A percentile compares a stretch with the other conserved stretches of the same genome.
phyloP scores from a whole-genome alignment of 2,797 vertebrate genomes.

The Momotus momota region DNA sequence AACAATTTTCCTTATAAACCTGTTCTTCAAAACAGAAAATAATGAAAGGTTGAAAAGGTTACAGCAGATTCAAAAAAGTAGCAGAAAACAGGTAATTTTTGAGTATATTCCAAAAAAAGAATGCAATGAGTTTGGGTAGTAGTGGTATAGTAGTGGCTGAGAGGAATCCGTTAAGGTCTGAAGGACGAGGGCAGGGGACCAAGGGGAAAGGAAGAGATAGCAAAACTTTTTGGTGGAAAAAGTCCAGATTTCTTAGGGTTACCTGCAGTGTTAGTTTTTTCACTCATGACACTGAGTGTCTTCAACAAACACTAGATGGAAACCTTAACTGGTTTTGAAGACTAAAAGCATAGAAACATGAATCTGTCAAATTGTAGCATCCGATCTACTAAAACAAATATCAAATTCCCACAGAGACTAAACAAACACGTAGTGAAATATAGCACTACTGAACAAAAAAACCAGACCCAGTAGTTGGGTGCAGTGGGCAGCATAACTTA shows the following conservation, averaged over 20 bases:
- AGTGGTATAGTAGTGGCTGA: neutral
- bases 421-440: neutral
- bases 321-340: conserved; percentile 42
- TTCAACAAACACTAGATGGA: conserved; percentile 56
- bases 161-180: neutral
- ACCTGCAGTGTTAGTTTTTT: neutral
- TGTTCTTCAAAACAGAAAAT: neutral
- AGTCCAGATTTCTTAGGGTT: neutral
- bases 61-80: neutral
- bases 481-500: neutral
- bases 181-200: neutral
- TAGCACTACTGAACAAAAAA: neutral
- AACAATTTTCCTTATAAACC: neutral
- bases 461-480: neutral
- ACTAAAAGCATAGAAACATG: neutral
- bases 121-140: neutral
- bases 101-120: neutral
- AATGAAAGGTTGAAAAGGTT: neutral
- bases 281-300: neutral
- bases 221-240: neutral
- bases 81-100: neutral
- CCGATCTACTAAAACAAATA: neutral
- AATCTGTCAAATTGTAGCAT: neutral
- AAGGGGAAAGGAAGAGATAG: neutral
- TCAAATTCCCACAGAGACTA: neutral